phyloP scores from a whole-genome alignment of 1,140 invertebrate genomes.

The Dendrolimus kikuchii region DNA sequence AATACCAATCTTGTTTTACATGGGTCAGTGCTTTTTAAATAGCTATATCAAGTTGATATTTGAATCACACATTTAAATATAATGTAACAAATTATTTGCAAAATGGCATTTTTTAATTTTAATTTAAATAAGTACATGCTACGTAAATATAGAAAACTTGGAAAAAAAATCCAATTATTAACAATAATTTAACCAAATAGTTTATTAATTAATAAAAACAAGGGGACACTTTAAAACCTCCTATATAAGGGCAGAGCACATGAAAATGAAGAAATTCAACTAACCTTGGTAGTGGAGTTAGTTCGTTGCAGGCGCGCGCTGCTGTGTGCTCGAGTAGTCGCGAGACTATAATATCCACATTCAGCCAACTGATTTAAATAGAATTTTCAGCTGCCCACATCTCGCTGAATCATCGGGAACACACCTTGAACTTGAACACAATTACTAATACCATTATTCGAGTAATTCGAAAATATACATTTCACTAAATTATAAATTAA shows the following conservation, averaged over 20 bases:
- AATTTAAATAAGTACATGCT: too few species aligned
- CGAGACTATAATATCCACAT: constrained; percentile 36
- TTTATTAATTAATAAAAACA: neutral
- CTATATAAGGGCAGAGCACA: neutral
- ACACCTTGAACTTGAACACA: constrained; percentile 59
- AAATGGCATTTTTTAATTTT: too few species aligned
- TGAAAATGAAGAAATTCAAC: constrained; percentile 14
- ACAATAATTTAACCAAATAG: too few species aligned
- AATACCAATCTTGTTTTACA: too few species aligned
- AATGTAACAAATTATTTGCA: too few species aligned
- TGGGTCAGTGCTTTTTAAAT: too few species aligned
- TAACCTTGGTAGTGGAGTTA: constrained; percentile 42
- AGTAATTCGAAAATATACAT: neutral
- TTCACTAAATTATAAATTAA: constrained; percentile 13
- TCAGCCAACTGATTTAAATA: constrained; percentile 57
- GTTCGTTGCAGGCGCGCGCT: constrained; percentile 66
- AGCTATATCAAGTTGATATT: too few species aligned
- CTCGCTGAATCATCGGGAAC: constrained; percentile 43
- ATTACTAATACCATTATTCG: constrained; percentile 24
- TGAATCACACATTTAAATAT: too few species aligned
- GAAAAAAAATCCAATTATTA: too few species aligned
- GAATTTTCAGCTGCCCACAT: constrained; percentile 58
- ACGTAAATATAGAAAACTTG: too few species aligned
- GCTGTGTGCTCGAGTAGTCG: constrained; percentile 31
- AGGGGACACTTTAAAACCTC: neutral